Conservation (phyloP, 2,797 vertebrate genomes). For the Melanotaenia maccullochi region DNA sequence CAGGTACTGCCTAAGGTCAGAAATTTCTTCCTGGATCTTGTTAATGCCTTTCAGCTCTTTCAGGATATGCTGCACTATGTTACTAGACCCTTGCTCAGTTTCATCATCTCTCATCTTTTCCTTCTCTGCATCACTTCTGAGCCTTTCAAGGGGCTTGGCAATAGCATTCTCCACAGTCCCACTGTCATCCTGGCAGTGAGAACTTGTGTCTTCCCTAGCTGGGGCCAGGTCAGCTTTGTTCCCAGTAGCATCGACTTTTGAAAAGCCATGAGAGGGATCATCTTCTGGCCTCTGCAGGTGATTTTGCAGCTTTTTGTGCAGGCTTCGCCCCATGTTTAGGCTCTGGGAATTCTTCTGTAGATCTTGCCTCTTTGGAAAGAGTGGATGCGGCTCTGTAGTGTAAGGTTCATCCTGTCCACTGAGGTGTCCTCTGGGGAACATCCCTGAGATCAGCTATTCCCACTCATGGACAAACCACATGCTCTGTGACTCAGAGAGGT, state of each 20-base stretch:
- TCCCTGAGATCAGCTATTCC: conserved; percentile 67
- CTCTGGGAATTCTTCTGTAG: conserved; percentile 79
- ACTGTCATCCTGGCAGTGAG: conserved; percentile 68
- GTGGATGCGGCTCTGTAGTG: conserved; percentile 67
- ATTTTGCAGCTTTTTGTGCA: conserved; percentile 84
- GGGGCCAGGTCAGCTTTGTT: conserved; percentile 27
- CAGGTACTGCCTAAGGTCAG: conserved; percentile 83
- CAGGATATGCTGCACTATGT: conserved; percentile 83
- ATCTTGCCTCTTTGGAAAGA: conserved; percentile 76
- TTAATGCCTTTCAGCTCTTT: conserved; percentile 87
- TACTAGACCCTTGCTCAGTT: conserved; percentile 68
- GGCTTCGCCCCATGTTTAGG: conserved; percentile 71
- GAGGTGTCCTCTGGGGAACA: conserved; percentile 86
- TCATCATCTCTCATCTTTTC: conserved; percentile 42
- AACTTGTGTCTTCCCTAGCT: conserved; percentile 48
- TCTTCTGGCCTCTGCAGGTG: conserved; percentile 81
- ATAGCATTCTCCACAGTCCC: conserved; percentile 64
- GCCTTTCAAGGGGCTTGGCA: conserved; percentile 50
- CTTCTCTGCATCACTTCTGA: conserved; percentile 60
- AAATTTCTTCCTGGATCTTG: conserved; percentile 87
- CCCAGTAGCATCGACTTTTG: conserved; percentile 62
- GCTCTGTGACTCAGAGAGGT: conserved; percentile 23
- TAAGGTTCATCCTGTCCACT: conserved; percentile 82
- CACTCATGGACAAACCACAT: conserved; percentile 41
- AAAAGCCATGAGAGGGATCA: conserved; percentile 65